Evolutionary conservation across 2,113 vertebrate genomes (phyloP).

Genomic region (Myocastor coypus): DNA sequence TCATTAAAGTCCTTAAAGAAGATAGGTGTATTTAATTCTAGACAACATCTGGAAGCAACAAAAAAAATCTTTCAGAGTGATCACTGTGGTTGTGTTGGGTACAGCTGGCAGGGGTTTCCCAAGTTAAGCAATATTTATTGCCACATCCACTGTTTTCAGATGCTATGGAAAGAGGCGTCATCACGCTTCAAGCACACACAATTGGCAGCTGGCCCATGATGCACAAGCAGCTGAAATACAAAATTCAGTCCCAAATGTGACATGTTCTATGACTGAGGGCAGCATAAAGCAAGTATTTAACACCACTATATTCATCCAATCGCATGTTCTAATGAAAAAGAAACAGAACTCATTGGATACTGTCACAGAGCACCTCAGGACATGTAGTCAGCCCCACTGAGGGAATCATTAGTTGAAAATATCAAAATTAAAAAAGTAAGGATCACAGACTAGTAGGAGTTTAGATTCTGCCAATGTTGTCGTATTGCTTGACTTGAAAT

Average conservation of each 20-base stretch:
- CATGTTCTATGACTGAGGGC: not conserved
- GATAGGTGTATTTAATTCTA: not conserved
- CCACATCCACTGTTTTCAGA: not conserved
- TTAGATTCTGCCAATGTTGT: not conserved
- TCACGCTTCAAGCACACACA: not conserved
- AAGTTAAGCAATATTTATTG: not conserved
- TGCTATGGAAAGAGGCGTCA: not conserved
- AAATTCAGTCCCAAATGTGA: not conserved
- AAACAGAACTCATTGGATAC: not conserved
- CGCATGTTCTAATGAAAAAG: not conserved
- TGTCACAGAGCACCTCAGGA: not conserved
- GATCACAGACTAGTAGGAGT: not conserved
- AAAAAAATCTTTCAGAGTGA: not conserved
- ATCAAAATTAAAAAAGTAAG: not conserved
- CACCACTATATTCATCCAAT: not conserved
- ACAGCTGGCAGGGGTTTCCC: not conserved
- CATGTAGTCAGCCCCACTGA: not conserved
- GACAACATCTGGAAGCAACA: not conserved
- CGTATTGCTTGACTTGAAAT: not conserved
- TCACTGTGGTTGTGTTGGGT: fast-evolving
- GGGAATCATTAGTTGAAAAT: not conserved
- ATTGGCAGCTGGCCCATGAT: not conserved
- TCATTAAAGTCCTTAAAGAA: not conserved
- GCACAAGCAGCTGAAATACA: not conserved
- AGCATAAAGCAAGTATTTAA: not conserved